Conservation (phyloP, 1,140 invertebrate species). For the Drosophila gunungcola region DNA sequence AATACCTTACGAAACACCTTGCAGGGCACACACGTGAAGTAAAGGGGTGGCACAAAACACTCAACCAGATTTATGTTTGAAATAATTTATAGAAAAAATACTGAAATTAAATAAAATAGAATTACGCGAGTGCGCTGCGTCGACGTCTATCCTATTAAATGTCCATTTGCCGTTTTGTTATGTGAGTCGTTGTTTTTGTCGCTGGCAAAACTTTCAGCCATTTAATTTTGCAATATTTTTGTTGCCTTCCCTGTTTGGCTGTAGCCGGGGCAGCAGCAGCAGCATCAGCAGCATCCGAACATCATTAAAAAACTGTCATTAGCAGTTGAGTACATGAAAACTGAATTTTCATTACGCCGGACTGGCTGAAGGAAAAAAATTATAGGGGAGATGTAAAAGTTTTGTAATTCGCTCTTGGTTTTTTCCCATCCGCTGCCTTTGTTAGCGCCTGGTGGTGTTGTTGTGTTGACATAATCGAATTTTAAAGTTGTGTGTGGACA, state of each 20-base stretch:
- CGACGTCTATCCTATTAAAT: slow-evolving; percentile 82
- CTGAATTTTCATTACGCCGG: slow-evolving; percentile 78
- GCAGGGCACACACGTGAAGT: slow-evolving; percentile 40
- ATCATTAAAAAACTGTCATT: slow-evolving; percentile 84
- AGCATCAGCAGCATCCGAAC: slow-evolving; percentile 48
- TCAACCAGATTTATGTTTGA: slow-evolving; percentile 78
- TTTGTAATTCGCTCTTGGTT: slow-evolving; percentile 55
- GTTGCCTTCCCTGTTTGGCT: slow-evolving; percentile 17
- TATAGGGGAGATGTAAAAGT: slow-evolving; percentile 60
- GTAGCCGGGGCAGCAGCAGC: slow-evolving; percentile 17
- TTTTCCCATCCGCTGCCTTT: slow-evolving; percentile 27
- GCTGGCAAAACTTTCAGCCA: slow-evolving; percentile 70
- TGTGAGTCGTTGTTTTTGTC: slow-evolving; percentile 60
- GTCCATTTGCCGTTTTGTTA: slow-evolving; percentile 80
- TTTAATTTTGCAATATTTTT: slow-evolving; percentile 71
- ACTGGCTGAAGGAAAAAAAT: slow-evolving; percentile 28
- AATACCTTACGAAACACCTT: slow-evolving; percentile 1
- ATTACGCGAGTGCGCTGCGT: slow-evolving; percentile 52
- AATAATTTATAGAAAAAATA: slow-evolving; percentile 82
- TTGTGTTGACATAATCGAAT: slow-evolving; percentile 70
- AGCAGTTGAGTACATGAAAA: slow-evolving; percentile 82
- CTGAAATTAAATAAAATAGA: slow-evolving; percentile 76
- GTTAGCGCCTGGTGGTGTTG: slow-evolving; percentile 39
- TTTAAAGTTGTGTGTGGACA: slow-evolving; percentile 56
- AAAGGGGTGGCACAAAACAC: slow-evolving; percentile 37